phyloP scores from a whole-genome alignment of 2,113 vertebrate species.

The Hemicordylus capensis region DNA sequence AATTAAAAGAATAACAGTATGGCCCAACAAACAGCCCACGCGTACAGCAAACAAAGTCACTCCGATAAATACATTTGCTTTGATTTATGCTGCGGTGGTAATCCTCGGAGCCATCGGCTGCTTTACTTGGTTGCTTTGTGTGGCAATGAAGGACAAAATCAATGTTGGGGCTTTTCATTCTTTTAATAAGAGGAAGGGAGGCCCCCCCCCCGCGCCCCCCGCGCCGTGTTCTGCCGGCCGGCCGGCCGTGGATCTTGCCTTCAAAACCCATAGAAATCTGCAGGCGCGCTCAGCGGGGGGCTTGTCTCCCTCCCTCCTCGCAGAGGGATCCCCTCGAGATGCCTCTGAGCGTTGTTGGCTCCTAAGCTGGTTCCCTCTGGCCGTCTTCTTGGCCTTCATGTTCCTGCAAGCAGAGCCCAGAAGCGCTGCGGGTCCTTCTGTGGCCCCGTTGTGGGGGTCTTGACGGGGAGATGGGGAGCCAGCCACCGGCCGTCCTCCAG shows the following conservation, averaged over 20 bases:
- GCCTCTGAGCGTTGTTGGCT: constrained; percentile 13
- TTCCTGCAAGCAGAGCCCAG: accelerated
- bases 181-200: constrained; percentile 65
- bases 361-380: neutral
- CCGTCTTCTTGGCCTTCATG: neutral
- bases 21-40: constrained; percentile 56
- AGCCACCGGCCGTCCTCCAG: accelerated
- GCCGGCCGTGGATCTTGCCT: constrained; percentile 45
- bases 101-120: constrained; percentile 44
- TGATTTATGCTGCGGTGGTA: constrained; percentile 56
- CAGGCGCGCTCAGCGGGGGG: neutral
- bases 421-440: accelerated
- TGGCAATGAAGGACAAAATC: constrained; percentile 65
- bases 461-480: neutral
- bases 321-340: constrained; percentile 16
- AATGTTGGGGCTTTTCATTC: constrained; percentile 60
- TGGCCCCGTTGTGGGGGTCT: neutral
- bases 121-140: constrained; percentile 29
- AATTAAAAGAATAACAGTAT: constrained; percentile 69
- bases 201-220: constrained; percentile 17
- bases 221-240: constrained; percentile 23
- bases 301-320: constrained; percentile 1
- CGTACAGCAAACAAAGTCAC: constrained; percentile 43
- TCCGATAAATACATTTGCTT: constrained; percentile 61
- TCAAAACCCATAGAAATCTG: constrained; percentile 57